phyloP scores from a whole-genome alignment of 1,140 invertebrate genomes.

The Drosophila ironensis region DNA sequence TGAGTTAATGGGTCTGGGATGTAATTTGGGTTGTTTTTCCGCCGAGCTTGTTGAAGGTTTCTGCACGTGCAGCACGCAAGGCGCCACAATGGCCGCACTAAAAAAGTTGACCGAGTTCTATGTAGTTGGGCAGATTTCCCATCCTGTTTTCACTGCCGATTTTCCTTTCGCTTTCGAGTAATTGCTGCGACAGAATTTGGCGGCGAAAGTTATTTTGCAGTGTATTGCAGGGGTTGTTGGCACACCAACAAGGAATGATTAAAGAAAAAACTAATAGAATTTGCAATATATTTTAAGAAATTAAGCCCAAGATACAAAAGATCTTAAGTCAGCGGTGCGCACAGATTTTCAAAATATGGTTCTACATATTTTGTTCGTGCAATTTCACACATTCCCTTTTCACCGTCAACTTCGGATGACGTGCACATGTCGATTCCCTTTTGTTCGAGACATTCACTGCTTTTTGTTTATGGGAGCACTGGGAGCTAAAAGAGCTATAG shows the following conservation, averaged over 20 bases:
- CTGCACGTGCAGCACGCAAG: slow-evolving; percentile 48
- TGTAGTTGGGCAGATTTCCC: slow-evolving; percentile 2
- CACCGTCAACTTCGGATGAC: too few relatives aligned
- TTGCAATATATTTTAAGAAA: too few relatives aligned
- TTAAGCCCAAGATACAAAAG: too few relatives aligned
- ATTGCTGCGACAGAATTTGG: slow-evolving; percentile 36
- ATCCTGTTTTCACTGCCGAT: slow-evolving; percentile 15
- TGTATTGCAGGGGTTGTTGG: not conserved
- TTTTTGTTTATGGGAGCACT: too few relatives aligned
- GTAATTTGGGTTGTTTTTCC: not conserved
- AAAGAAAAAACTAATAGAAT: not conserved
- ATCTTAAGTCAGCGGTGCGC: too few relatives aligned
- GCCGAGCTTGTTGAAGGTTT: slow-evolving; percentile 8
- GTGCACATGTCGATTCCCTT: too few relatives aligned
- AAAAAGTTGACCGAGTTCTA: slow-evolving; percentile 49
- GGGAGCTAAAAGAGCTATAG: too few relatives aligned
- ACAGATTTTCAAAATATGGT: too few relatives aligned
- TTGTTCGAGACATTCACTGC: too few relatives aligned
- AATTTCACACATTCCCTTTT: too few relatives aligned
- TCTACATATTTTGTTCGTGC: too few relatives aligned
- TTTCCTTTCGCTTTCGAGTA: slow-evolving; percentile 23
- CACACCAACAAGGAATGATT: not conserved
- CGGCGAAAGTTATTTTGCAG: slow-evolving; percentile 14
- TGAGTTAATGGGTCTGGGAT: slow-evolving; percentile 11
- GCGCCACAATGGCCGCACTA: slow-evolving; percentile 36